Base-by-base conservation (phyloP, 2,888 invertebrate species). In the Mayetiola destructor region DNA sequence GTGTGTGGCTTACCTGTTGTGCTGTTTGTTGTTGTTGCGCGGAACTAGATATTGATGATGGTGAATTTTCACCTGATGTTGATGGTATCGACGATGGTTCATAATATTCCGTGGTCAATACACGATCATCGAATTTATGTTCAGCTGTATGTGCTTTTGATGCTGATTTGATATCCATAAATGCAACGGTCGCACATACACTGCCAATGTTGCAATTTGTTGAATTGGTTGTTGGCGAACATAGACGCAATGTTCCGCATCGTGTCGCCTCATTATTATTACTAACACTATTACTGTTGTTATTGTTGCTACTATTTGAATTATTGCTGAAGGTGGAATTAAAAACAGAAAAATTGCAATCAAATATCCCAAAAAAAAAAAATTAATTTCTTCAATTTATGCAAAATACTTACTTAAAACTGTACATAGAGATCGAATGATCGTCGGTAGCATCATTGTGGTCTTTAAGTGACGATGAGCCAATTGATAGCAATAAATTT, bases 151-250 rank as follows among this genome's bases (percentile, higher is more conserved):
- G 89, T 65, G 93, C 89, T 77, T 92, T 93, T 71, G 90, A 84
- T 72, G 93, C 93, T 69, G 91, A 91, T 78, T 89, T 90, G 79
- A 93, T 92, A 80, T 94, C 93, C 84, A 92, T 91, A 80, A 93
- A 93, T 76, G 89, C 88, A 76, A 90, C 88, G 72, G 88, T 87
- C 74, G 88, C 89, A 77, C 87, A 86, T 66, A 67, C 58, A 67
- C 64, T 56, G 54, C 54, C 56, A 55, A 42, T 30, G 36, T 30
- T 27, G 53, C 35, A 52, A 56, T 56, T 56, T 30, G 56, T 10
- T 32, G 23, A 36, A 55, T 55, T 58, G 67, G 58, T 48, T 30
- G 56, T 35, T 52, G 55, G 32, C 73, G 55, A 55, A 23, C 20
- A 39, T 29, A 39, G 36, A 18, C 23, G 5, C 21, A 37, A n/a